Evolutionary conservation across 2,797 vertebrate species (phyloP).

Genomic region (Diglossa cyanea): DNA sequence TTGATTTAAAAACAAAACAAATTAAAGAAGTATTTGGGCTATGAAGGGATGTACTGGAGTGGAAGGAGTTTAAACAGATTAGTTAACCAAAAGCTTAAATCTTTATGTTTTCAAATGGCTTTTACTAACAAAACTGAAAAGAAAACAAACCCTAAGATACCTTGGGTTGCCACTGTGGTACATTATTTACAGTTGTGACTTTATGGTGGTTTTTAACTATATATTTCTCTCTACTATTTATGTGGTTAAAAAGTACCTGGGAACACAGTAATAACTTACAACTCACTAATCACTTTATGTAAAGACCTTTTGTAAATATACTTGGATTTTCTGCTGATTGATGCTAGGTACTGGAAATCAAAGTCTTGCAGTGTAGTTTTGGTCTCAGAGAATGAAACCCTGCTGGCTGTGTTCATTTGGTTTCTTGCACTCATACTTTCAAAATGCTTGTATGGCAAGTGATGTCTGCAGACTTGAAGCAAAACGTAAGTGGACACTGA

Average conservation of each 20-base stretch:
- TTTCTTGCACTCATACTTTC: conserved; percentile 57
- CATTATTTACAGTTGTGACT: conserved; percentile 39
- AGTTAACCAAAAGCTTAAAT: conserved; percentile 61
- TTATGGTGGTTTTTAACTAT: conserved; percentile 60
- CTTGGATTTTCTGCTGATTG: conserved; percentile 52
- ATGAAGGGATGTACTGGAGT: conserved; percentile 30
- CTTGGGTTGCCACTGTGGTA: conserved; percentile 34
- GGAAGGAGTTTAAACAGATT: conserved; percentile 46
- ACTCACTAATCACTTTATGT: conserved; percentile 66
- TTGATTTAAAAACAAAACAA: background rate
- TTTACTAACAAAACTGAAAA: conserved; percentile 71
- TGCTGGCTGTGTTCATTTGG: conserved; percentile 36
- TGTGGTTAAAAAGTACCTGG: conserved; percentile 52
- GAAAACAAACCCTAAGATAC: conserved; percentile 27
- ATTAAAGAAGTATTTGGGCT: background rate
- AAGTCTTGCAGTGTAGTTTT: conserved; percentile 44
- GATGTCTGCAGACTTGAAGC: conserved; percentile 18
- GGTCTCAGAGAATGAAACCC: conserved; percentile 9
- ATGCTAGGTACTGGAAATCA: conserved; percentile 34
- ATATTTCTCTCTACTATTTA: conserved; percentile 29
- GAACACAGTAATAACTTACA: conserved; percentile 19
- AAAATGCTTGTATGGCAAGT: conserved; percentile 46
- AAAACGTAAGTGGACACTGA: conserved; percentile 41
- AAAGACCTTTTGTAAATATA: conserved; percentile 72
- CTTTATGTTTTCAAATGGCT: conserved; percentile 53